These are phyloP conservation scores for Abscondita cerata DNA, from an alignment of 2,888 invertebrate genomes.

Conservation along the genomic window DNA sequence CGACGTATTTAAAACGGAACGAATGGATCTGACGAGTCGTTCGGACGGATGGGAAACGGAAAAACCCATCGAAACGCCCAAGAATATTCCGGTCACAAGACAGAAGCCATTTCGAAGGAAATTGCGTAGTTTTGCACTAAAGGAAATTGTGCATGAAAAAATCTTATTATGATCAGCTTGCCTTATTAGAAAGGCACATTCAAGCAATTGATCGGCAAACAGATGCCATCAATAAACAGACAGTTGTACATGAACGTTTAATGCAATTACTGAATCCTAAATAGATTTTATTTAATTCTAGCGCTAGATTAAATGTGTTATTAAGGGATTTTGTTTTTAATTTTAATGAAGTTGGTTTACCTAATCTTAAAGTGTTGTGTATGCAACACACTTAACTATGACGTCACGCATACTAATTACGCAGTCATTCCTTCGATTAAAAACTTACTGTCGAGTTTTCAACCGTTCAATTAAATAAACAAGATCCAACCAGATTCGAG, in stretches of 20 bases:
- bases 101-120: background rate
- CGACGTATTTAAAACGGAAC: background rate
- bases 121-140: constrained; percentile 7
- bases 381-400: too few relatives aligned
- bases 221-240: constrained; percentile 17
- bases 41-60: background rate
- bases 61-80: too few relatives aligned
- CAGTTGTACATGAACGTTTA: constrained; percentile 14
- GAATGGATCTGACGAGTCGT: background rate
- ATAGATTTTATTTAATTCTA: background rate
- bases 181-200: constrained; percentile 13
- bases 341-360: too few relatives aligned
- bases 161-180: constrained; percentile 9
- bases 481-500: too few relatives aligned
- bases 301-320: too few relatives aligned
- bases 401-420: too few relatives aligned
- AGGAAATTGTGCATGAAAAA: constrained; percentile 15
- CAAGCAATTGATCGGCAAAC: constrained; percentile 15
- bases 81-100: background rate
- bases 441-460: too few relatives aligned
- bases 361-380: too few relatives aligned
- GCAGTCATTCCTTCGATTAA: too few relatives aligned
- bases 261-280: constrained; percentile 15
- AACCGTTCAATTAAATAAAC: too few relatives aligned
- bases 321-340: too few relatives aligned